phyloP scores from a whole-genome alignment of 2,888 invertebrate species.

The Stenoptilia bipunctidactyla region DNA sequence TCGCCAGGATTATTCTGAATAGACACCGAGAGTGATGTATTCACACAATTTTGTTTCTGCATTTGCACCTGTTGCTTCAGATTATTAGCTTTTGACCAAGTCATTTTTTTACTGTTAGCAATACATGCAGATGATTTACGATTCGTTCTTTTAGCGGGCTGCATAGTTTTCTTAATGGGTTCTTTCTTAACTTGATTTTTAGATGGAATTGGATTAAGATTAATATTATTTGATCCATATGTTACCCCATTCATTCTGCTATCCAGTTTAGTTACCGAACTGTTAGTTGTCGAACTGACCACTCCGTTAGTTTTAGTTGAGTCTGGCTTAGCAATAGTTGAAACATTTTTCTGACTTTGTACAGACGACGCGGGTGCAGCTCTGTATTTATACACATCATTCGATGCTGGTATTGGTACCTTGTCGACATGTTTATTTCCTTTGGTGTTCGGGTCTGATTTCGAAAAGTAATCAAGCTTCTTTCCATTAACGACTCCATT shows the following conservation, averaged over 20 bases:
- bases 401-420: conserved; percentile 39
- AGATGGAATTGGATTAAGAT: conserved; percentile 34
- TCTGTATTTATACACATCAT: conserved; percentile 29
- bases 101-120: conserved; percentile 58
- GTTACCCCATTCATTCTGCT: conserved; percentile 61
- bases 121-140: conserved; percentile 60
- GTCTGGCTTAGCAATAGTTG: conserved; percentile 29
- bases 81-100: conserved; percentile 63
- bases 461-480: conserved; percentile 31
- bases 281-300: conserved; percentile 55
- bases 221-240: conserved; percentile 57
- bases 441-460: conserved; percentile 52
- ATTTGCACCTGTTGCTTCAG: conserved; percentile 57
- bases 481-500: conserved; percentile 43
- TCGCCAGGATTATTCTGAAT: conserved; percentile 32
- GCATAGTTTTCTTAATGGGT: conserved; percentile 30
- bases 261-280: conserved; percentile 57
- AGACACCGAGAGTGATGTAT: conserved; percentile 27
- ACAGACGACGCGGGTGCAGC: conserved; percentile 35
- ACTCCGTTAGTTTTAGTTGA: conserved; percentile 38
- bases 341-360: conserved; percentile 34
- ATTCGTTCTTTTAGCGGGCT: conserved; percentile 44
- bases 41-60: conserved; percentile 54
- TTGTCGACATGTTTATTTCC: conserved; percentile 32
- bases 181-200: conserved; percentile 45